phyloP scores from a whole-genome alignment of 2,113 vertebrate species.

The Mohoua ochrocephala region DNA sequence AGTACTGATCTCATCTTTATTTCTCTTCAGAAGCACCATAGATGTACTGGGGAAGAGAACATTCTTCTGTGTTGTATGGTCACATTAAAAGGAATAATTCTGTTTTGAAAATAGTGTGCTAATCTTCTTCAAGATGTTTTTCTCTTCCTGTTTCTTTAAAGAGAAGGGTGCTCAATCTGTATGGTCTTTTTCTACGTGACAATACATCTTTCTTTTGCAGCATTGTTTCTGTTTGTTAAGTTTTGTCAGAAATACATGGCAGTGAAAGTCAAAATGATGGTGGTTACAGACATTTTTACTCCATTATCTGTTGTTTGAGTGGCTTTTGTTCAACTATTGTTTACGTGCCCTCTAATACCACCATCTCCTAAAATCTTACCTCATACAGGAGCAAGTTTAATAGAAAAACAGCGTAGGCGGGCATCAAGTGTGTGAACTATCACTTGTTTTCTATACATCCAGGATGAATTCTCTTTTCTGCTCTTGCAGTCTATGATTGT shows the following conservation, averaged over 20 bases:
- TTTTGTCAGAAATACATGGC: background rate
- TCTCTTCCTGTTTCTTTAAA: background rate
- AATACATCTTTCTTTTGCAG: background rate
- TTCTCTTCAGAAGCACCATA: background rate
- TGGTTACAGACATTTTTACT: background rate
- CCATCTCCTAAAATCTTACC: background rate
- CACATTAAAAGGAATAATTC: background rate
- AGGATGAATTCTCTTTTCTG: background rate
- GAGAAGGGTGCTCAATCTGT: background rate
- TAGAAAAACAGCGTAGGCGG: fast-evolving
- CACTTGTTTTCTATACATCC: background rate
- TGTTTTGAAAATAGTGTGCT: background rate
- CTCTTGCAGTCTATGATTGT: background rate
- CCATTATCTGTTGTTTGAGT: background rate
- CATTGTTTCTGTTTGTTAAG: background rate
- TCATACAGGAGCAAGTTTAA: background rate
- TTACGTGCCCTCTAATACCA: background rate
- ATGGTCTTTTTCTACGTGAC: background rate
- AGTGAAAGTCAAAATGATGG: background rate
- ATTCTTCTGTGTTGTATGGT: background rate
- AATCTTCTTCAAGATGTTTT: background rate
- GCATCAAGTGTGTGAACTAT: background rate
- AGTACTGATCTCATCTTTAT: background rate
- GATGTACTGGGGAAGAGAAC: background rate
- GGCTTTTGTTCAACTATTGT: background rate